Conservation (phyloP, 2,888 invertebrate genomes). For the Lithophane leautieri region DNA sequence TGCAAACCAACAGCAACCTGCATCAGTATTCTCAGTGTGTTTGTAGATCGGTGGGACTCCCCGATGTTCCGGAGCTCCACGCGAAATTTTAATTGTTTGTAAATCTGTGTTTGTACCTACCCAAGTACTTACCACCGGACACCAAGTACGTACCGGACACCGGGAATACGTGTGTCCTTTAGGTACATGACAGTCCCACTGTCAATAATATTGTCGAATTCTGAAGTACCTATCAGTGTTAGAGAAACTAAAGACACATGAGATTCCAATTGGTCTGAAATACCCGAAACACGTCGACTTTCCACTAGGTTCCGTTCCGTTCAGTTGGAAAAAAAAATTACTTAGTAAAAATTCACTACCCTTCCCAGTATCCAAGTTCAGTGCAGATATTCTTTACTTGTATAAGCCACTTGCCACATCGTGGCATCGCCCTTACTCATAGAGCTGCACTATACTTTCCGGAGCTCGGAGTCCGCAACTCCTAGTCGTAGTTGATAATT, state of each 20-base stretch:
- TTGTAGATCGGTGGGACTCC: background rate
- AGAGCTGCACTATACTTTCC: conserved; percentile 17
- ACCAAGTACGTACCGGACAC: no score
- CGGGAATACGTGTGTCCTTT: background rate
- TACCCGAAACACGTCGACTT: background rate
- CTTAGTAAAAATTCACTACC: background rate
- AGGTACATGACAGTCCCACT: background rate
- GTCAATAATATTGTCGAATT: background rate
- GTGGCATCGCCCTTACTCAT: conserved; percentile 7
- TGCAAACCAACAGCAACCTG: background rate
- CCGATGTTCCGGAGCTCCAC: background rate
- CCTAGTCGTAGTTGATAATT: conserved; percentile 22
- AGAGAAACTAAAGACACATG: background rate
- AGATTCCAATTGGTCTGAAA: no score
- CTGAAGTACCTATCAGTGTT: background rate
- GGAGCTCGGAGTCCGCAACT: conserved; percentile 27
- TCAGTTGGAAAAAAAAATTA: background rate
- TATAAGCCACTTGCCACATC: no score
- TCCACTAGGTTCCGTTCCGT: background rate
- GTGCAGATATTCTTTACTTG: background rate
- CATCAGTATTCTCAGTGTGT: background rate
- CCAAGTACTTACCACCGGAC: no score
- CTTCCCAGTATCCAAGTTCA: background rate
- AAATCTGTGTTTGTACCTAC: no score
- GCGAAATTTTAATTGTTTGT: background rate